phyloP scores from a whole-genome alignment of 2,888 invertebrate genomes.

The Sturmia bella region DNA sequence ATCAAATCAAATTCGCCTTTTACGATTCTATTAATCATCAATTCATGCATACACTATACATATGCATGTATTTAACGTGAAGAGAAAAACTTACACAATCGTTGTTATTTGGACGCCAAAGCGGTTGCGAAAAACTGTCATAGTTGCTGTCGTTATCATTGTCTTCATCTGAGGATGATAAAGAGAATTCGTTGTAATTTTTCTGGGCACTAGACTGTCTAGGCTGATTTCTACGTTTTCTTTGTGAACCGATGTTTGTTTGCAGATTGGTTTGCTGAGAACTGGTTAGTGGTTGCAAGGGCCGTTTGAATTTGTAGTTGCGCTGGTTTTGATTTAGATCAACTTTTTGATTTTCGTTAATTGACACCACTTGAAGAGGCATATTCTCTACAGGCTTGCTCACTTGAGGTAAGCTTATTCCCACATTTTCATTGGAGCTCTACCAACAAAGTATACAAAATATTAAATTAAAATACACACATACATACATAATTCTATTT shows the following conservation, averaged over 20 bases:
- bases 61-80: too few relatives aligned
- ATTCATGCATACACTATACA: too few relatives aligned
- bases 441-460: neutral
- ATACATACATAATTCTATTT: neutral
- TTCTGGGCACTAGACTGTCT: slow-evolving; percentile 20
- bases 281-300: slow-evolving; percentile 5
- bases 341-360: slow-evolving; percentile 35
- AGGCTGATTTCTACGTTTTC: slow-evolving; percentile 46
- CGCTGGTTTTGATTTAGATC: slow-evolving; percentile 5
- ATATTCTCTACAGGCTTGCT: slow-evolving; percentile 18
- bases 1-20: too few relatives aligned
- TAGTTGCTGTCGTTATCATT: slow-evolving; percentile 27
- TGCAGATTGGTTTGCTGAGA: neutral
- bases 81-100: slow-evolving; percentile 30
- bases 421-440: slow-evolving; percentile 27
- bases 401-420: slow-evolving; percentile 22
- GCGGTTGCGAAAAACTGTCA: neutral
- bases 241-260: neutral
- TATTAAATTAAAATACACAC: neutral
- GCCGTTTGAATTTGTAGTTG: slow-evolving; percentile 48
- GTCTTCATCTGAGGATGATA: slow-evolving; percentile 37
- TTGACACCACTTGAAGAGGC: neutral
- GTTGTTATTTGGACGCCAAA: slow-evolving; percentile 48
- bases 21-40: too few relatives aligned
- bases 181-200: slow-evolving; percentile 34